Conservation (phyloP, 2,113 vertebrate genomes). For the Columbina picui region DNA sequence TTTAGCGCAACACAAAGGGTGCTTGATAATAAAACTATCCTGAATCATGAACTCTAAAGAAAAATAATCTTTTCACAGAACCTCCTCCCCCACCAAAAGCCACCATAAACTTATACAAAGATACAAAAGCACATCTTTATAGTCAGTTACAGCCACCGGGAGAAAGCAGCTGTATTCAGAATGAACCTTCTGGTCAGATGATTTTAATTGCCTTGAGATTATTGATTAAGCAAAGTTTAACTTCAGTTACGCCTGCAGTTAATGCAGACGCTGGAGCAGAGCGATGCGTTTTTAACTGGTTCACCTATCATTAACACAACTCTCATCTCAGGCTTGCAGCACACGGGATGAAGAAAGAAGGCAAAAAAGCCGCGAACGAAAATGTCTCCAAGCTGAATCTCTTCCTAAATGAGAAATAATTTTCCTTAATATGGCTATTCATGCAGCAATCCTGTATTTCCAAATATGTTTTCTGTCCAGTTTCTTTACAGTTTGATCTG, state of each 20-base stretch:
- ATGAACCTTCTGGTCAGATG: background rate
- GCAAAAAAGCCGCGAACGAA: background rate
- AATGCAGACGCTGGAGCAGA: background rate
- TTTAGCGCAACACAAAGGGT: background rate
- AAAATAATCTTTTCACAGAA: background rate
- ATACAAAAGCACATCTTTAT: background rate
- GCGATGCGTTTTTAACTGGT: fast-evolving
- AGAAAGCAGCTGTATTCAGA: background rate
- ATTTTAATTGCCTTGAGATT: background rate
- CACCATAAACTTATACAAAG: background rate
- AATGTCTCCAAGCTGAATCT: background rate
- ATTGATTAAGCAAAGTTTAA: background rate
- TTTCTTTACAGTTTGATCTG: background rate
- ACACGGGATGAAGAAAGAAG: background rate
- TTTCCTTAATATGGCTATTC: background rate
- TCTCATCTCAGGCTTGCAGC: background rate
- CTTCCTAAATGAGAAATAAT: background rate
- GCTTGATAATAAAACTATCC: background rate
- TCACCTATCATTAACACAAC: background rate
- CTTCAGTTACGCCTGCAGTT: background rate
- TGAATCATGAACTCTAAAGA: background rate
- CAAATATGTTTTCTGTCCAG: background rate
- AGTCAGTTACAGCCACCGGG: background rate
- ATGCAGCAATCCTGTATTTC: background rate
- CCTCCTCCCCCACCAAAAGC: background rate